Evolutionary conservation across 2,888 invertebrate species (phyloP), one percentile per base, ranked within the genome.

Genomic region (Drosophila vallismaia): DNA sequence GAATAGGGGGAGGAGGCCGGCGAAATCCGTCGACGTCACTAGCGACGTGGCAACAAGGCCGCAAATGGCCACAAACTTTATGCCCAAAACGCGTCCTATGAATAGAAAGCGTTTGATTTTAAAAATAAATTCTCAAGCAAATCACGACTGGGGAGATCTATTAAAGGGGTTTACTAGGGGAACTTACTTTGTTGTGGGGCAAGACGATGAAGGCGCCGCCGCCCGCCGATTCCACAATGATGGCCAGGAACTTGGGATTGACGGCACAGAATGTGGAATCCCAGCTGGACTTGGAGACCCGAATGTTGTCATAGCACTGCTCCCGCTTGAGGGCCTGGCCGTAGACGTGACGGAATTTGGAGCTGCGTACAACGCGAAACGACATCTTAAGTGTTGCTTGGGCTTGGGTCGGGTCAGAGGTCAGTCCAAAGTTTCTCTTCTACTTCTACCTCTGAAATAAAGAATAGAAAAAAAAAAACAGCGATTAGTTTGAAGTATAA

Each of bases 191-290:
- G 91, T 96, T 97, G 89, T 97, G 95, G 75, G 98, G 98, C 88
- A 98, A 93, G 74, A 98, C 98, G 92, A 98, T 97, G 93, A 98
- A 98, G 87, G 98, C 97, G 79, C 98, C 98, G 82, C 98, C 98
- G 69, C 98, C 98, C 62, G 98, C 98, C 56, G 97, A 97, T 92
- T 99, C 99, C 49, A 98, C 98, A 91, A 98, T 98, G 89, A 98
- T 97, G 78, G 99, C 98, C 91, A 99, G 93, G 93, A 98, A 98
- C 92, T 98, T 98, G 52, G 99, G 99, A 93, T 99, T 99, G 88
- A 99, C 98, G 81, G 98, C 97, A 93, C 98, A 99, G 92, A 99
- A 99, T 78, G 98, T 98, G 74, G 98, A 97, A 92, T 99, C 99
- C 97, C 99, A 99, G 56, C 98, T 98, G 91, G 98, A 98, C 92